Base-by-base conservation (phyloP, 2,888 invertebrate species). In the Pachliopta kotzebuea region DNA sequence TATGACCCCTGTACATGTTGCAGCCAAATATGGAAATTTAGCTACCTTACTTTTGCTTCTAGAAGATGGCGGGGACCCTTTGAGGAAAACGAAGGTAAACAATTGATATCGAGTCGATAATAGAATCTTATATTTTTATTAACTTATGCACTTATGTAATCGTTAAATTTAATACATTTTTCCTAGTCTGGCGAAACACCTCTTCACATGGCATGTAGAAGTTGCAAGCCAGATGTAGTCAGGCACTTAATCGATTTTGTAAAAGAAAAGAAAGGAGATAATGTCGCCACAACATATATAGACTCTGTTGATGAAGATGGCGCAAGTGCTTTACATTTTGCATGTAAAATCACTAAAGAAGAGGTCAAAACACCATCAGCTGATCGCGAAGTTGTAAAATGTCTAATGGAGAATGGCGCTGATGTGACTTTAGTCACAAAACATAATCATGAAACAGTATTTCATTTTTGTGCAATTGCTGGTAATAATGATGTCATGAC, bases 1-100 rank as follows among this genome's bases (percentile, higher is more conserved):
- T 2, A 97, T 98, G 90, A 99, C 99, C 0, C 98, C 99, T 0
- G 96, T 99, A 6, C 99, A 99, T 81, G 98, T 99, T 21, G 98
- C 99, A 0, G 97, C 99, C 0, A 94, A 96, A 72, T 95, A 96
- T 76, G 99, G 99, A 0, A 98, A 98, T 84, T 90, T 98, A 60
- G 94, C 95, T 62, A 97, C 98, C 9, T 93, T 98, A 60, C 89
- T 96, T 72, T 93, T 98, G 8, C 93, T 99, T 17, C 91, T 99
- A 31, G 97, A 98, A 80, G 99, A 99, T 79, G 97, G 96, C 1
- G 99, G 98, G 0, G 98, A 99, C 87, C 98, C 99, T 0, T 93
- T 96, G 69, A 95, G 94, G 76, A 97, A 97, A 83, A 97, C 98
- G 53, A 97, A 98, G 94, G 98, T 98, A 85, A 60, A 45, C 4